Conservation (phyloP, 2,797 vertebrate genomes). For the Pteronotus mesoamericanus region DNA sequence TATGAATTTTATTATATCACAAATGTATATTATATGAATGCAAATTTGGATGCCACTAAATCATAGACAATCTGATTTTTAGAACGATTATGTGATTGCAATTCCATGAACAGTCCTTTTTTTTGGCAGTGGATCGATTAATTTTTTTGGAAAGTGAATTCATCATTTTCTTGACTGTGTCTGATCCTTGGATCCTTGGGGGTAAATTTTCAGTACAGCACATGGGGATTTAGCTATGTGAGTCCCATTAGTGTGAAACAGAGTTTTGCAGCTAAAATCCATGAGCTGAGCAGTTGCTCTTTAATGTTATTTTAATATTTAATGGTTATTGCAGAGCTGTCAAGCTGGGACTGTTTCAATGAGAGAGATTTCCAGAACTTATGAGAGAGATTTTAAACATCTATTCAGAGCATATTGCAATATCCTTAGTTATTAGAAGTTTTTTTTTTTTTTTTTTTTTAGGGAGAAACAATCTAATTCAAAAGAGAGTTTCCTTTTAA, state of each 20-base stretch:
- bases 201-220: conserved; percentile 51
- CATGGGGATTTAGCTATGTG: conserved; percentile 56
- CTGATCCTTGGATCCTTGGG: conserved; percentile 53
- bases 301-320: conserved; percentile 78
- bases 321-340: conserved; percentile 69
- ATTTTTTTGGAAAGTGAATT: conserved; percentile 49
- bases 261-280: conserved; percentile 63
- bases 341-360: conserved; percentile 65
- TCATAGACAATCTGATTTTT: conserved; percentile 48
- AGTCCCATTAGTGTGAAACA: conserved; percentile 60
- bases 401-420: conserved; percentile 56
- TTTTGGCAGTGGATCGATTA: conserved; percentile 11
- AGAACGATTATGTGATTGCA: conserved; percentile 41
- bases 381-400: conserved; percentile 63
- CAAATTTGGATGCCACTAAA: conserved; percentile 48
- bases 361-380: conserved; percentile 66
- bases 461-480: conserved; percentile 16
- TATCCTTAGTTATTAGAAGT: conserved; percentile 35
- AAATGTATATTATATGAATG: conserved; percentile 49
- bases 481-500: conserved; percentile 51
- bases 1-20: conserved; percentile 54
- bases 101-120: conserved; percentile 47
- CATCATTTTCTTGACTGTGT: conserved; percentile 47
- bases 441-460: conserved; percentile 40
- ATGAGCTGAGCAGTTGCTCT: conserved; percentile 68